Base-by-base conservation (phyloP, 37 sponge, comb jelly and placozoan species). In the Mnemiopsis leidyi region DNA sequence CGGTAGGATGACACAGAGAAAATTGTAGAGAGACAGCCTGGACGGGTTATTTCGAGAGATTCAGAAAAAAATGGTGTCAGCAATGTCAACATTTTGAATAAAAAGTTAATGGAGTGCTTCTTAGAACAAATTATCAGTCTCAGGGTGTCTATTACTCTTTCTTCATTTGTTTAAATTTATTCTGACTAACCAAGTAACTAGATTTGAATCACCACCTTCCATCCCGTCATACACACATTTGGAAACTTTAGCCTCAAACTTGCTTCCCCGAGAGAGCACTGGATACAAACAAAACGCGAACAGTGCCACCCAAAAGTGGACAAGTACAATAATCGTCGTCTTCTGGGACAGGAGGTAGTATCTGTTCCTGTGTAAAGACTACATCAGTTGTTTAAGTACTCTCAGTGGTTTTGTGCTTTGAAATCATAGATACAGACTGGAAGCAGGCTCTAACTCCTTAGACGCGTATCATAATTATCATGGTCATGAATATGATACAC, bases 1-100 rank as follows among this genome's bases (percentile, higher is more conserved):
- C 2, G 75, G 75, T 5, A 71, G 5, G 75, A 71, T 71, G n/a
- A 71, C 75, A 18, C 75, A 71, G 30, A 71, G 25, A 5, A 28
- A n/a, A 25, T 71, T 71, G n/a, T 71, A 71, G 21, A 71, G 75
- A 18, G 75, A 71, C 75, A 71, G 20, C 75, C 75, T 71, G 75
- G 3, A 71, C 5, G 30, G 20, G 13, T 67, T 67, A 21, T 13
- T 13, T 67, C 20, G 20, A 20, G 20, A 67, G 18, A 67, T 20
- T 13, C 20, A 13, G 20, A 21, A 20, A 67, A 13, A 20, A 13
- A 20, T 67, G 18, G 20, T 67, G 18, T 67, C 20, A 21, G 20
- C 20, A 20, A 67, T 21, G 68, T 13, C n/a, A n/a, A n/a, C n/a
- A n/a, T n/a, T n/a, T n/a, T n/a, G n/a, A n/a, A n/a, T n/a, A n/a